These are phyloP conservation scores for Sciurus niger DNA, from an alignment of 2,113 vertebrate species.

Conservation along the genomic window DNA sequence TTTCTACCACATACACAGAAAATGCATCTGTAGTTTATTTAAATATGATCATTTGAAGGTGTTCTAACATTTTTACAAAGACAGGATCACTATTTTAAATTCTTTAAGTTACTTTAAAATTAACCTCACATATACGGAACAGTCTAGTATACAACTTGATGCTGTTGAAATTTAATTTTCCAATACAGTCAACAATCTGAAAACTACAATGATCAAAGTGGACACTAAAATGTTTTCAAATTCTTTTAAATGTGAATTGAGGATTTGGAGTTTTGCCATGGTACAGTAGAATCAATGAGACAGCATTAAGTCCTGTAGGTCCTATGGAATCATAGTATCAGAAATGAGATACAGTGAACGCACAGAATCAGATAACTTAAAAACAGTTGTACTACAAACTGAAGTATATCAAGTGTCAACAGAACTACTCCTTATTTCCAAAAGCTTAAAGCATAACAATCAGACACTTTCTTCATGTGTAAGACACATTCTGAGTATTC, in stretches of 20 bases:
- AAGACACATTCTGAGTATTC: conserved; percentile 11
- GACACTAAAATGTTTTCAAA: conserved; percentile 38
- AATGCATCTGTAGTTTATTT: neutral
- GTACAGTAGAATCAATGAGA: neutral
- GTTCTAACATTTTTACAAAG: conserved; percentile 53
- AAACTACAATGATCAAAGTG: conserved; percentile 20
- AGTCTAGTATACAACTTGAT: conserved; percentile 27
- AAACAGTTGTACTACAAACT: neutral
- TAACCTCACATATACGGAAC: neutral
- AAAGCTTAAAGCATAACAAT: conserved; percentile 26
- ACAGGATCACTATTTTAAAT: conserved; percentile 43
- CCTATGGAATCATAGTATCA: neutral
- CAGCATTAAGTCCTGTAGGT: neutral
- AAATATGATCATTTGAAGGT: conserved; percentile 37
- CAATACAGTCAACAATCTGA: neutral
- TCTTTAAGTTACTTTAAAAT: conserved; percentile 29
- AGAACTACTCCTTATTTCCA: neutral
- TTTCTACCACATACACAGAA: conserved; percentile 41
- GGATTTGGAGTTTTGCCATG: neutral
- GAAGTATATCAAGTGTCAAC: neutral
- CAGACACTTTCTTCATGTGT: neutral
- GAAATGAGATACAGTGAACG: neutral
- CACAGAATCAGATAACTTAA: neutral
- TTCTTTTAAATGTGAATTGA: neutral
- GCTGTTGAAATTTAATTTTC: conserved; percentile 47